Evolutionary conservation across 1,140 invertebrate species (phyloP).

Genomic region (Aphidius ervi): DNA sequence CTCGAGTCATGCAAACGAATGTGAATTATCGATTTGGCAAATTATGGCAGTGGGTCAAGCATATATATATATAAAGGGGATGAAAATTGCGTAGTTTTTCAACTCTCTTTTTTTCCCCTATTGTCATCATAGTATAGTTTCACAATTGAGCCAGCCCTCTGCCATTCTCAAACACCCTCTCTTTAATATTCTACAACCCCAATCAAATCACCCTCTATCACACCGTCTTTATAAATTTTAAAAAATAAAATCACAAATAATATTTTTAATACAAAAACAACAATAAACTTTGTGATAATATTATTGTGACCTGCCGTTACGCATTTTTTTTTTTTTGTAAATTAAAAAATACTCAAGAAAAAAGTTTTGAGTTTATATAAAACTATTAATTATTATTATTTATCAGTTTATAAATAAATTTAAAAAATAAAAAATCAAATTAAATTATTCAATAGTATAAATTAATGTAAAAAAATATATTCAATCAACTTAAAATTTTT

Average conservation of each 20-base stretch:
- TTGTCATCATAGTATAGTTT: not conserved
- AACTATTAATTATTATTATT: not conserved
- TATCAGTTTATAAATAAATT: too few species aligned
- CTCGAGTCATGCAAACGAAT: constrained; percentile 28
- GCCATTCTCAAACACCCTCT: not conserved
- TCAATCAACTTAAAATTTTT: too few species aligned
- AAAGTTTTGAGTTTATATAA: constrained; percentile 26
- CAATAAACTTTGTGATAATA: constrained; percentile 19
- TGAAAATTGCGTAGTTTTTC: constrained; percentile 3
- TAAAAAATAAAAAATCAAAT: too few species aligned
- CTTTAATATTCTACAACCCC: not conserved
- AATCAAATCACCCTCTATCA: not conserved
- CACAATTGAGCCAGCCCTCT: constrained; percentile 9
- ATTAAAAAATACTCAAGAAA: constrained; percentile 27
- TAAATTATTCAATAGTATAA: too few species aligned
- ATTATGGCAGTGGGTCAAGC: constrained; percentile 51
- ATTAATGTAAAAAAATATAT: too few species aligned
- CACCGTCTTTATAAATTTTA: not conserved
- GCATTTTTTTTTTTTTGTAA: constrained; percentile 15
- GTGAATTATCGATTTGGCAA: constrained; percentile 45
- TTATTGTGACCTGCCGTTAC: constrained; percentile 17
- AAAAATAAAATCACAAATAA: constrained; percentile 3
- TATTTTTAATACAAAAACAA: constrained; percentile 26
- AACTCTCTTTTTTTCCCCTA: not conserved
- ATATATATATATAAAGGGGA: constrained; percentile 28